Base-by-base conservation (phyloP, 2,797 vertebrate species). In the Synaphobranchus kaupii region DNA sequence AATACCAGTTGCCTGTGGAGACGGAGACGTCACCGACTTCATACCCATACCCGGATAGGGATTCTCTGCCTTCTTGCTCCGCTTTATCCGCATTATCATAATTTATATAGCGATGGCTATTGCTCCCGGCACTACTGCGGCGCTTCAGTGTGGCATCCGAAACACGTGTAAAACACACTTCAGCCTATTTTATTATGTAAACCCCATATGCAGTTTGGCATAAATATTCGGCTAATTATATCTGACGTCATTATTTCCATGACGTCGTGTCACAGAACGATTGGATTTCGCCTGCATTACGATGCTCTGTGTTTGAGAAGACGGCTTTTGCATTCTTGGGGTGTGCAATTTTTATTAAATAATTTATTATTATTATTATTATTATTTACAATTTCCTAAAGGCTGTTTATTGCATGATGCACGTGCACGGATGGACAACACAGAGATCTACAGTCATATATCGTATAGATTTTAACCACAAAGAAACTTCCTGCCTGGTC, bases 1-100 rank as follows among this genome's bases (percentile, higher is more conserved):
- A 54, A 83, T 83, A 83, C 47, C 81, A 54, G 81, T 83, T 56
- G 48, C 52, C 81, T 83, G 48, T 83, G 81, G 81, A 83, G 8
- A 56, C n/a, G 48, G 48, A 25, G n/a, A 83, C 81, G 81, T 83
- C 81, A 83, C 52, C 44, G 10, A 80, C 76, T n/a, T 25, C 44
- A 25, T 48, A 48, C 76, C 76, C 76, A 25, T 48, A 48, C 76
- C 76, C 76, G 39, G 76, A 76, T 50, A 44, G 39, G 76, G 76
- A 80, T 48, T 80, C 76, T 80, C 76, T 80, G 39, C 20, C 44
- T 48, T 0, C 20, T 22, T 9, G 76, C 76, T n/a, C 44, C 3
- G 15, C 34, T 34, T 76, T 15, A 76, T 76, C 73, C 10, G 76
- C 13, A 80, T 8, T 80, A 10, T 1, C 44, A 48, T 80, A 48